phyloP scores from a whole-genome alignment of 2,888 invertebrate genomes.

The Andricus curvator region DNA sequence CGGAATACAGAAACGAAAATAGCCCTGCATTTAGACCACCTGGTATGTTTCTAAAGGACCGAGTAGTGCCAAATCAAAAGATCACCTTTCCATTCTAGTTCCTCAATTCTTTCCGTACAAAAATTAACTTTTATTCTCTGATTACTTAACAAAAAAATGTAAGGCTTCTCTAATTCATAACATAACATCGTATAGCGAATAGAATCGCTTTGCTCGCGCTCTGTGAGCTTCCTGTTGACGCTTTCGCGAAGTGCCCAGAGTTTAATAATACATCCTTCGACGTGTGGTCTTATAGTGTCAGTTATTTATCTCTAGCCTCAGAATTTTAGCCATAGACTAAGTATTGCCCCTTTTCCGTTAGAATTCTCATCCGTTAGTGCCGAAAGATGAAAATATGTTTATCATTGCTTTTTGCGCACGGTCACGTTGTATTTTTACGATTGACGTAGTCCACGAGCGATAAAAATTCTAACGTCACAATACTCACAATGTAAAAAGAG shows the following conservation, averaged over 20 bases:
- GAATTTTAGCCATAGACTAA: neutral
- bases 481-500: conserved; percentile 44
- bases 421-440: conserved; percentile 50
- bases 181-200: neutral
- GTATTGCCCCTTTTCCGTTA: neutral
- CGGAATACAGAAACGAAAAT: conserved; percentile 65
- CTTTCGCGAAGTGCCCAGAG: conserved; percentile 5
- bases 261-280: conserved; percentile 14
- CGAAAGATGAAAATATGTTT: neutral
- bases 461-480: conserved; percentile 47
- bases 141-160: too few relatives aligned
- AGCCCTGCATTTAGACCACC: conserved; percentile 69
- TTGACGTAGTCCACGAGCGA: conserved; percentile 48
- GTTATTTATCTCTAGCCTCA: neutral
- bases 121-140: neutral
- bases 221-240: neutral
- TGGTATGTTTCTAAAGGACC: conserved; percentile 63
- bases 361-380: neutral
- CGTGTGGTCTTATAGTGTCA: neutral
- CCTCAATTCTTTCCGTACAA: neutral
- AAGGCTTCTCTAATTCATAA: too few relatives aligned
- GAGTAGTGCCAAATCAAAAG: conserved; percentile 67
- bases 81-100: conserved; percentile 63
- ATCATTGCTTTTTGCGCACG: conserved; percentile 48
- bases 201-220: neutral